Conservation (phyloP, 2,113 vertebrate genomes). For the Boleophthalmus pectinirostris region DNA sequence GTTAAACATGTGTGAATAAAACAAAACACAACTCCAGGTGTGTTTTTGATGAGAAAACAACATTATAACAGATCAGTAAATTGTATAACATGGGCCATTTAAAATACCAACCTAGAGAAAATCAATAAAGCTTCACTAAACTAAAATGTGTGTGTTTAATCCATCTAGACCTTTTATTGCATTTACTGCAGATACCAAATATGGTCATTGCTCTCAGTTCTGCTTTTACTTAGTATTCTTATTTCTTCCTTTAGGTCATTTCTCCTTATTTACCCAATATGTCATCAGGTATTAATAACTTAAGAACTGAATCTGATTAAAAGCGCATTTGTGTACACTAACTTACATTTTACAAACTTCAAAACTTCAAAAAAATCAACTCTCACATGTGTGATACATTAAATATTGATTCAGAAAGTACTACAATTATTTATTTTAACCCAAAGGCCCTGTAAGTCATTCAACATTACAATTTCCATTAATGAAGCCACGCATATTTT, state of each 20-base stretch:
- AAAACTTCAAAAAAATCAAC: neutral
- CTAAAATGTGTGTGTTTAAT: neutral
- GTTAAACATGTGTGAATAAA: no score
- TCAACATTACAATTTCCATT: constrained; percentile 22
- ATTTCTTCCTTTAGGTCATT: constrained; percentile 9
- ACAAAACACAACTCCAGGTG: no score
- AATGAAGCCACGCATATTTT: constrained; percentile 21
- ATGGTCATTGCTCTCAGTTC: neutral
- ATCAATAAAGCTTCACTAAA: no score
- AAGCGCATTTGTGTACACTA: neutral
- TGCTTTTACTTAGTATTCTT: neutral
- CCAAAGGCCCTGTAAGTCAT: constrained; percentile 1
- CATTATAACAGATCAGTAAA: no score
- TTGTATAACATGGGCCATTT: no score
- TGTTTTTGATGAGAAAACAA: no score
- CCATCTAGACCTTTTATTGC: neutral
- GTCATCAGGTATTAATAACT: constrained; percentile 24
- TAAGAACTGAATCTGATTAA: neutral
- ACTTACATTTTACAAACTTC: neutral
- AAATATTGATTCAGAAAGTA: constrained; percentile 6
- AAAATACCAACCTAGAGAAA: no score
- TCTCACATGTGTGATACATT: constrained; percentile 14
- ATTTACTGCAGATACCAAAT: neutral
- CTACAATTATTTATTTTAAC: neutral
- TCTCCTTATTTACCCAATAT: neutral